Evolutionary conservation across 2,797 vertebrate species (phyloP).

Genomic region (Thalassophryne amazonica): DNA sequence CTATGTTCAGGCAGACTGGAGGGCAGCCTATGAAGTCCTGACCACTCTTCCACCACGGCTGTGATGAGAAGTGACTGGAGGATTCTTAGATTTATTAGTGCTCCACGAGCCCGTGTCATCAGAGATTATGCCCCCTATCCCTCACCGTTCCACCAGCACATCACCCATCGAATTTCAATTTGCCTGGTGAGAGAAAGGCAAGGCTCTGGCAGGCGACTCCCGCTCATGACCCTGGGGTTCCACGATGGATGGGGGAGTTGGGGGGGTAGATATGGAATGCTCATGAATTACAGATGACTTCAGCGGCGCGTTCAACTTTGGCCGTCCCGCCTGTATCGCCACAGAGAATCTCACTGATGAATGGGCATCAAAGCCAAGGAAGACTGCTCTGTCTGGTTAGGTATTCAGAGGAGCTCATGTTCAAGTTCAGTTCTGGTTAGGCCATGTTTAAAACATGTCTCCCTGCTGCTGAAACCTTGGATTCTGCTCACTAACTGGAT

Average conservation of each 20-base stretch:
- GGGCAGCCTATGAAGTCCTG: slow-evolving; percentile 35
- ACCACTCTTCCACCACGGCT: slow-evolving; percentile 25
- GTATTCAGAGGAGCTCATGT: slow-evolving; percentile 48
- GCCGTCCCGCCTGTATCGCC: slow-evolving; percentile 52
- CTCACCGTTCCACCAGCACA: slow-evolving; percentile 56
- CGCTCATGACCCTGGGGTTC: slow-evolving; percentile 57
- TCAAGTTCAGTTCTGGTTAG: slow-evolving; percentile 1
- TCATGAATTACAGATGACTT: slow-evolving; percentile 77
- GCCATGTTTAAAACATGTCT: slow-evolving; percentile 42
- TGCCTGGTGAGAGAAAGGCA: slow-evolving; percentile 50
- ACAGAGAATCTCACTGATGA: slow-evolving; percentile 65
- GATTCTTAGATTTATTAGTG: slow-evolving; percentile 75
- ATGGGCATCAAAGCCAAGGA: slow-evolving; percentile 45
- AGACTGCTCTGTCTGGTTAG: slow-evolving; percentile 50
- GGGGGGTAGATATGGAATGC: slow-evolving; percentile 53
- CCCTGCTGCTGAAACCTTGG: slow-evolving; percentile 11
- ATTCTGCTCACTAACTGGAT: slow-evolving; percentile 1
- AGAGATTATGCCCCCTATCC: slow-evolving; percentile 71
- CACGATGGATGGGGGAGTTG: slow-evolving; percentile 46
- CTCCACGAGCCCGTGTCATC: slow-evolving; percentile 66
- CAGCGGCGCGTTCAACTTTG: slow-evolving; percentile 64
- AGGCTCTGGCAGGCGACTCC: slow-evolving; percentile 59
- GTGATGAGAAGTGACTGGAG: slow-evolving; percentile 74
- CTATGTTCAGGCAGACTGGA: slow-evolving; percentile 41
- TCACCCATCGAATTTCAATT: slow-evolving; percentile 70